Conservation (phyloP, 2,888 invertebrate genomes). For the Osedax fenrisi region DNA sequence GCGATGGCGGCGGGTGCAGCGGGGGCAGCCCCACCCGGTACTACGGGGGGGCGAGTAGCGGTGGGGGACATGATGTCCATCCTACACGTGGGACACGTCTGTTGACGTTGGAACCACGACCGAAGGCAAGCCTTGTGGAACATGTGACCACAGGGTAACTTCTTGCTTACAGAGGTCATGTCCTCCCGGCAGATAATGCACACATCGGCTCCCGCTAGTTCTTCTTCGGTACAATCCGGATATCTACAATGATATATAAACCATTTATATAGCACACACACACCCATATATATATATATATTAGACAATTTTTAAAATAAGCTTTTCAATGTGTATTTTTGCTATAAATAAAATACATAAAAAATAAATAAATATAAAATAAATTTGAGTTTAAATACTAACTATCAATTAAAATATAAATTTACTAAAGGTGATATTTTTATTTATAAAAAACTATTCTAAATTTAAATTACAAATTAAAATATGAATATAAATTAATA, state of each 20-base stretch:
- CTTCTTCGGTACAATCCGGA: constrained; percentile 84
- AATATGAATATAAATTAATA: no score
- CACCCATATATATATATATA: no score
- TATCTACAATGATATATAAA: constrained; percentile 53
- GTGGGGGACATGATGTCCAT: constrained; percentile 67
- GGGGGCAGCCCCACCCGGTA: constrained; percentile 34
- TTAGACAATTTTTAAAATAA: no score
- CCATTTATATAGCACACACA: no score
- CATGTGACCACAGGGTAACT: constrained; percentile 94
- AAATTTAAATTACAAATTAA: no score
- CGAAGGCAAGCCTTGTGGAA: constrained; percentile 93
- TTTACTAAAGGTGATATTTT: no score
- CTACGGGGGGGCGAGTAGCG: constrained; percentile 21
- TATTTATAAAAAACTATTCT: no score
- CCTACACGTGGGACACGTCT: constrained; percentile 96
- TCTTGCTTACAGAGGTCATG: constrained; percentile 67
- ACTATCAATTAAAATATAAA: no score
- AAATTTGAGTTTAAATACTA: no score
- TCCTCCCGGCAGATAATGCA: constrained; percentile 94
- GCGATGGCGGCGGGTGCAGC: constrained; percentile 36
- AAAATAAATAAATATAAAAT: no score
- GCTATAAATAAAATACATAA: no score
- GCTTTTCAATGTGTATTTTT: no score
- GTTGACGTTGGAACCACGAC: constrained; percentile 98
- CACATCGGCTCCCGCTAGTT: constrained; percentile 74